phyloP scores from a whole-genome alignment of 2,113 vertebrate species.

The Pteruthius melanotis region DNA sequence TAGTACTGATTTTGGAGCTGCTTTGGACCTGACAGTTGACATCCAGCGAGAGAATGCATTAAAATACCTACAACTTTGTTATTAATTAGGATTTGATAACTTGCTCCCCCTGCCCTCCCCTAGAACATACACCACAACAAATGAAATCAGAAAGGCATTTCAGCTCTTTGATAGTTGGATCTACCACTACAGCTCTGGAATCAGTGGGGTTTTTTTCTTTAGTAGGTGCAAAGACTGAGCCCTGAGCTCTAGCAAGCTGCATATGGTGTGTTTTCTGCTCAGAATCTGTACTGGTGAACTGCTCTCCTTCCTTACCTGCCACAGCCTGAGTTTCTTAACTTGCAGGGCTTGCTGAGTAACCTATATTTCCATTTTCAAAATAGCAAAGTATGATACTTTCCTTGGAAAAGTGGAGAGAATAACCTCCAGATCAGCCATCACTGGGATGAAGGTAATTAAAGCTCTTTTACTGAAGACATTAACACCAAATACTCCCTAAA shows the following conservation, averaged over 20 bases:
- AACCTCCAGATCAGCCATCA: background rate
- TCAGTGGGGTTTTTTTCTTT: background rate
- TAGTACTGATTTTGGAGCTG: background rate
- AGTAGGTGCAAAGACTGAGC: background rate
- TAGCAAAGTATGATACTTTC: background rate
- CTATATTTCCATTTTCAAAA: background rate
- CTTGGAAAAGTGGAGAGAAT: background rate
- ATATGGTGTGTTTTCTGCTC: background rate
- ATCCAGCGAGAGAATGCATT: background rate
- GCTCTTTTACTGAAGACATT: background rate
- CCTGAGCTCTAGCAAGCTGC: background rate
- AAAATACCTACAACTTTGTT: background rate
- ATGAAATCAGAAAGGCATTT: background rate
- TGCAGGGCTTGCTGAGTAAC: background rate
- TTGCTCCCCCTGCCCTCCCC: background rate
- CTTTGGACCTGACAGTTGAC: background rate
- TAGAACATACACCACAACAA: background rate
- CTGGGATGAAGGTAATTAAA: constrained; percentile 7
- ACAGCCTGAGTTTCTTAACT: background rate
- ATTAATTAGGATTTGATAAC: background rate
- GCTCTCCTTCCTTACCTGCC: background rate
- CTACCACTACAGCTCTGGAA: background rate
- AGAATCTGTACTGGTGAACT: background rate
- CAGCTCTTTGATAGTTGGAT: background rate
- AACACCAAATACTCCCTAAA: constrained; percentile 37